Evolutionary conservation across 2,888 invertebrate genomes (phyloP).

Genomic region (Deilephila elpenor): DNA sequence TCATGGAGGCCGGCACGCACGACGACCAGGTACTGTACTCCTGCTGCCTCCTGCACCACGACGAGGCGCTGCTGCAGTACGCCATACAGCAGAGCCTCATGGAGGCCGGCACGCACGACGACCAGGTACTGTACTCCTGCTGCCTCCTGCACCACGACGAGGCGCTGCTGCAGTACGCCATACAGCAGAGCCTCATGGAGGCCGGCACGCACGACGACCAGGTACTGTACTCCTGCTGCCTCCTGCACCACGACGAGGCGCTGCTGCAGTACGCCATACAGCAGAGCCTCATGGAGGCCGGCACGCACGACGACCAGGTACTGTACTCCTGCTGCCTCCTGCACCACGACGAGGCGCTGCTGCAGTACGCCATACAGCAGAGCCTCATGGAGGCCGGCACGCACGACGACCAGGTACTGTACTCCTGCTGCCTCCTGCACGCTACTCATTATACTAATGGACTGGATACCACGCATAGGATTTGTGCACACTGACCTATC

Average conservation of each 20-base stretch:
- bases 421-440: too few species aligned
- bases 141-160: constrained; percentile 90
- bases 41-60: too few species aligned
- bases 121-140: too few species aligned
- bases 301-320: constrained; percentile 82
- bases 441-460: too few species aligned
- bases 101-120: too few species aligned
- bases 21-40: constrained; percentile 65
- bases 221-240: constrained; percentile 38
- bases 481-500: too few species aligned
- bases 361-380: constrained; percentile 98
- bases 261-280: constrained; percentile 97
- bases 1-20: constrained; percentile 91
- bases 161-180: constrained; percentile 96
- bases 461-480: too few species aligned
- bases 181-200: constrained; percentile 96
- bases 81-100: too few species aligned
- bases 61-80: too few species aligned
- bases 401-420: constrained; percentile 66
- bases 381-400: constrained; percentile 94
- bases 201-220: constrained; percentile 86
- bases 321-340: not conserved
- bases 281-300: constrained; percentile 95
- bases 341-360: constrained; percentile 95
- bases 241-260: constrained; percentile 92